These are phyloP conservation scores for Drosophila tristis DNA, from an alignment of 1,140 invertebrate species.

Conservation along the genomic window DNA sequence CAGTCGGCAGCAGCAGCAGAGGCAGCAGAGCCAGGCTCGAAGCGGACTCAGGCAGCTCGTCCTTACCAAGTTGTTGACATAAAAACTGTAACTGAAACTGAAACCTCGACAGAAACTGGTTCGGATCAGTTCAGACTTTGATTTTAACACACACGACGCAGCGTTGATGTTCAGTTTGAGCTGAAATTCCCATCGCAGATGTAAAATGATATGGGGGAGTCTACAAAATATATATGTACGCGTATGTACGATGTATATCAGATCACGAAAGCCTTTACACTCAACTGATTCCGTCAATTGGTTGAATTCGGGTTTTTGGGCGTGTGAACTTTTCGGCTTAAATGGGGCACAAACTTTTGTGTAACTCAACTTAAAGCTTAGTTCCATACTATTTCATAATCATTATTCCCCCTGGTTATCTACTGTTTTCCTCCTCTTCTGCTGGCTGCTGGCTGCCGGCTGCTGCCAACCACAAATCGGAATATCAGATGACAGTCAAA, in stretches of 20 bases:
- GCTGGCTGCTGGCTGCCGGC: constrained; percentile 14
- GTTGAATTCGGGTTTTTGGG: constrained; percentile 13
- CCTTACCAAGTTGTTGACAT: constrained; percentile 66
- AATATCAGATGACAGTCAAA: constrained; percentile 71
- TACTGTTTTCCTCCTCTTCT: constrained; percentile 23
- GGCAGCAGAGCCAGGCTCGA: constrained; percentile 55
- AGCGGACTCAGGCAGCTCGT: constrained; percentile 28
- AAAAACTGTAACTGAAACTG: constrained; percentile 56
- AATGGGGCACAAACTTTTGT: constrained; percentile 7
- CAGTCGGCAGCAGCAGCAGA: constrained; percentile 78
- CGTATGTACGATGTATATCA: background rate
- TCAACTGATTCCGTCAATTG: constrained; percentile 66
- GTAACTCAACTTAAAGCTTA: no score
- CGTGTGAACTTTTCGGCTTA: constrained; percentile 53
- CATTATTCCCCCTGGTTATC: constrained; percentile 26
- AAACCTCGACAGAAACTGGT: constrained; percentile 49
- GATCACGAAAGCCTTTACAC: constrained; percentile 76
- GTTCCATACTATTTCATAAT: constrained; percentile 46
- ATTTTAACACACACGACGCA: constrained; percentile 77
- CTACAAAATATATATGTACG: constrained; percentile 16
- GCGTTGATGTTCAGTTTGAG: constrained; percentile 22
- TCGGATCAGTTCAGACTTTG: constrained; percentile 49
- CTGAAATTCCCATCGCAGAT: constrained; percentile 70
- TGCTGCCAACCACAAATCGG: constrained; percentile 64
- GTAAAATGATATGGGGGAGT: constrained; percentile 60